These are phyloP conservation scores for Coracopsis vasa DNA, from an alignment of 2,113 vertebrate genomes.

Conservation along the genomic window DNA sequence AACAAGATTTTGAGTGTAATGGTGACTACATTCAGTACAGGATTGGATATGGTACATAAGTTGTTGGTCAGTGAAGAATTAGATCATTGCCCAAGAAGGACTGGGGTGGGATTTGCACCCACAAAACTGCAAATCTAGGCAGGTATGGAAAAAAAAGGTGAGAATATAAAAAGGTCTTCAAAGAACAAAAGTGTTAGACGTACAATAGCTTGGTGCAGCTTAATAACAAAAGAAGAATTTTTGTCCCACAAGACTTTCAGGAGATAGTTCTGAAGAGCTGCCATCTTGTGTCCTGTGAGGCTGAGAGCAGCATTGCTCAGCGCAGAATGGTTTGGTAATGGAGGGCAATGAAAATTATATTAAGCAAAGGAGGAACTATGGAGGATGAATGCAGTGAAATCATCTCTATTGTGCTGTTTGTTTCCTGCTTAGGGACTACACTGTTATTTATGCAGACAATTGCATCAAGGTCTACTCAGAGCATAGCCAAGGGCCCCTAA, in stretches of 20 bases:
- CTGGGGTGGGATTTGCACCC: not conserved
- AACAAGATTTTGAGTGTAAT: not conserved
- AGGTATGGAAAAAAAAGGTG: not conserved
- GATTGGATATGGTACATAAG: not conserved
- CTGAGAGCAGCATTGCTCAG: not conserved
- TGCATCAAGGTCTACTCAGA: not conserved
- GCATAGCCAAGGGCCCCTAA: not conserved
- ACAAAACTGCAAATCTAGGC: not conserved
- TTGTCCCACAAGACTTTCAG: not conserved
- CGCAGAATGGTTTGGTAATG: not conserved
- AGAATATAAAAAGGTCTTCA: not conserved
- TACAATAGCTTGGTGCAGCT: not conserved
- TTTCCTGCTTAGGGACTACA: not conserved
- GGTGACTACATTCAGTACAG: not conserved
- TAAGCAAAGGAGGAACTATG: not conserved
- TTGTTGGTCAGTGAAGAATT: not conserved
- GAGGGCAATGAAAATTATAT: not conserved
- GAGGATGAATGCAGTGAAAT: not conserved
- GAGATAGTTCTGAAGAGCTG: not conserved
- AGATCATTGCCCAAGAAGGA: not conserved
- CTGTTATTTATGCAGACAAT: not conserved
- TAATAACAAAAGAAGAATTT: not conserved
- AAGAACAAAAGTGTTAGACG: not conserved
- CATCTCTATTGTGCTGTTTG: not conserved
- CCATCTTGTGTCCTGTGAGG: rapidly evolving